phyloP scores from a whole-genome alignment of 1,140 invertebrate species.

The Philaenus spumarius region DNA sequence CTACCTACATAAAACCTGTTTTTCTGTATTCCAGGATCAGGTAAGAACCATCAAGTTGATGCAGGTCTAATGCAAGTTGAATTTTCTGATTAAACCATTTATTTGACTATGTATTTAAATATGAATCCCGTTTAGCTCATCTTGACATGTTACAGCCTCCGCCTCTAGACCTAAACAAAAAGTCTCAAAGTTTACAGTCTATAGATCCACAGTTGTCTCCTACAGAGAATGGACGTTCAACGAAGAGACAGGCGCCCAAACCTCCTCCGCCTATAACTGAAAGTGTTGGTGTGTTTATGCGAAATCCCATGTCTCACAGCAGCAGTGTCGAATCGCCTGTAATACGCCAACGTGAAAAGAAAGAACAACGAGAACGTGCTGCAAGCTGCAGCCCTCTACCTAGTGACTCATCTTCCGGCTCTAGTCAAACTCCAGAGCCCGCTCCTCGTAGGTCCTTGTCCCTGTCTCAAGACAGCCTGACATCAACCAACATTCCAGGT shows the following conservation, averaged over 20 bases:
- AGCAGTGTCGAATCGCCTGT: neutral
- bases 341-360: slow-evolving; percentile 43
- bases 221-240: slow-evolving; percentile 16
- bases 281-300: no score
- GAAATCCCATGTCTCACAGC: neutral
- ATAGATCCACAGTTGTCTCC: no score
- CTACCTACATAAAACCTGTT: no score
- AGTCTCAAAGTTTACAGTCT: no score
- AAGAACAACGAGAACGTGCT: slow-evolving; percentile 60
- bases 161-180: no score
- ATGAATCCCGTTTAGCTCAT: no score
- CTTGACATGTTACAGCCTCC: no score
- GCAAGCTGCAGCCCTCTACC: slow-evolving; percentile 58
- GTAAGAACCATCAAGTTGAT: no score
- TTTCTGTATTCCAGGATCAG: no score
- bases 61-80: no score
- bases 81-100: no score
- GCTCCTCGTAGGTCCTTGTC: neutral
- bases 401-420: slow-evolving; percentile 31
- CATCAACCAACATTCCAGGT: neutral
- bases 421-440: slow-evolving; percentile 6
- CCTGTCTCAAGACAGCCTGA: slow-evolving; percentile 12
- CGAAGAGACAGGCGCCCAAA: slow-evolving; percentile 28
- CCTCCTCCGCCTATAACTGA: slow-evolving; percentile 14
- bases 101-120: no score